Conservation (phyloP, 2,888 invertebrate genomes). For the Anoplius nigerrimus region DNA sequence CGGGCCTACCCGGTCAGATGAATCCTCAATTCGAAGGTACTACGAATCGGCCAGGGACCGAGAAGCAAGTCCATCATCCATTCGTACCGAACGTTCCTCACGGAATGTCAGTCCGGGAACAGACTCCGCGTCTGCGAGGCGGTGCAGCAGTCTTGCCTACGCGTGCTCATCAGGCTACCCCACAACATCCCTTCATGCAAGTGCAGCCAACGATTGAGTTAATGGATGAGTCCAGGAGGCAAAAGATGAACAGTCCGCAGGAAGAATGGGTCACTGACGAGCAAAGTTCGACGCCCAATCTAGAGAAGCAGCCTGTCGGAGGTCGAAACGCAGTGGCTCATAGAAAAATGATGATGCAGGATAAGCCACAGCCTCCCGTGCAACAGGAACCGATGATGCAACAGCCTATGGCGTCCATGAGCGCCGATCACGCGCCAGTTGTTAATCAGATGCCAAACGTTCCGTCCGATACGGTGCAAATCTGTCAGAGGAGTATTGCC, state of each 20-base stretch:
- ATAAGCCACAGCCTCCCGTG: slow-evolving; percentile 13
- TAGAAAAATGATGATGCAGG: slow-evolving; percentile 7
- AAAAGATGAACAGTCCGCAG: no score
- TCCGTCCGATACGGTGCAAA: no score
- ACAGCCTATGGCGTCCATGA: not conserved
- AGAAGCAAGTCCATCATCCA: slow-evolving; percentile 48
- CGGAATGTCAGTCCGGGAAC: slow-evolving; percentile 5
- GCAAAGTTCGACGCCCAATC: not conserved
- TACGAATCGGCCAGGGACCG: not conserved
- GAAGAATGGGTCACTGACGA: no score
- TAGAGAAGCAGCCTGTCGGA: slow-evolving; percentile 49
- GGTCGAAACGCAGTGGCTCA: slow-evolving; percentile 38
- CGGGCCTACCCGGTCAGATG: slow-evolving; percentile 8
- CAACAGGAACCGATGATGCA: slow-evolving; percentile 7
- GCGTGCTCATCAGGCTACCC: not conserved
- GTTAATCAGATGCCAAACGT: no score
- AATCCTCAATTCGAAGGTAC: slow-evolving; percentile 29
- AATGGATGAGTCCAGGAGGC: not conserved
- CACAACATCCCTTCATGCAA: not conserved
- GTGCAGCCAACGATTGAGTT: no score
- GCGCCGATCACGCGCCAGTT: not conserved
- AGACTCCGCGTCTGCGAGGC: not conserved
- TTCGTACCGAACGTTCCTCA: slow-evolving; percentile 46
- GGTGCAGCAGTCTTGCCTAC: not conserved
- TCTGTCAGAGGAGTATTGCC: no score